Evolutionary conservation across 2,797 vertebrate genomes (phyloP).

Genomic region (Novumbra hubbsi): DNA sequence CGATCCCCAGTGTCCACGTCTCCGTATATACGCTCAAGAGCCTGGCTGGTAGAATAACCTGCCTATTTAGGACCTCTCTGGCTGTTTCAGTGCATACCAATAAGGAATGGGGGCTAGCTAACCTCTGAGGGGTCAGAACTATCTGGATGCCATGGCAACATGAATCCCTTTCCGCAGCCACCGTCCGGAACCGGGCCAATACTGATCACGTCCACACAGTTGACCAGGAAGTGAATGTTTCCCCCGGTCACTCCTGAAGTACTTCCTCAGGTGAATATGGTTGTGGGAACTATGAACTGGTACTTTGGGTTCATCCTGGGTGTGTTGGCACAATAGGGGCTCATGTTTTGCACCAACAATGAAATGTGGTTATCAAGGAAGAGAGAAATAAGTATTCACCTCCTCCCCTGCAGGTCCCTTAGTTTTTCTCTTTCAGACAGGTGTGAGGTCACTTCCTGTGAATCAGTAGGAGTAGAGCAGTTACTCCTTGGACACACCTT

Average conservation of each 20-base stretch:
- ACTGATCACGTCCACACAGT: neutral
- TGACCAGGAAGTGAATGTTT: neutral
- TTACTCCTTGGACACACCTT: neutral
- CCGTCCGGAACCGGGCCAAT: neutral
- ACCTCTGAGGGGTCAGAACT: constrained; percentile 11
- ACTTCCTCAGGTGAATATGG: neutral
- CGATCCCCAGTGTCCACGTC: constrained; percentile 39
- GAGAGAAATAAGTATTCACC: neutral
- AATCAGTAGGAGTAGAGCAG: neutral
- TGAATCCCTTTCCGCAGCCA: too few species aligned
- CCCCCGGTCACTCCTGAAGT: neutral
- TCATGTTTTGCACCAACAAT: neutral
- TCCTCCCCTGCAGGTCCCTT: neutral
- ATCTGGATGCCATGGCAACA: neutral
- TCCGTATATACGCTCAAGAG: constrained; percentile 24
- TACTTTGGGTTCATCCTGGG: too few species aligned
- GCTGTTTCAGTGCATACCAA: constrained; percentile 27
- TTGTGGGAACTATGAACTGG: too few species aligned
- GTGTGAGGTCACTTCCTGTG: neutral
- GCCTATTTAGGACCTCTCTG: constrained; percentile 1
- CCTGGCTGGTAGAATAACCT: constrained; percentile 24
- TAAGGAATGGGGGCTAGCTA: constrained; percentile 8
- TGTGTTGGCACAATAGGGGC: too few species aligned
- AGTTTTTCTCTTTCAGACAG: neutral
- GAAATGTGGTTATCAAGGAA: neutral